Evolutionary conservation across 2,113 vertebrate genomes (phyloP).

Genomic region (Alectura lathami): DNA sequence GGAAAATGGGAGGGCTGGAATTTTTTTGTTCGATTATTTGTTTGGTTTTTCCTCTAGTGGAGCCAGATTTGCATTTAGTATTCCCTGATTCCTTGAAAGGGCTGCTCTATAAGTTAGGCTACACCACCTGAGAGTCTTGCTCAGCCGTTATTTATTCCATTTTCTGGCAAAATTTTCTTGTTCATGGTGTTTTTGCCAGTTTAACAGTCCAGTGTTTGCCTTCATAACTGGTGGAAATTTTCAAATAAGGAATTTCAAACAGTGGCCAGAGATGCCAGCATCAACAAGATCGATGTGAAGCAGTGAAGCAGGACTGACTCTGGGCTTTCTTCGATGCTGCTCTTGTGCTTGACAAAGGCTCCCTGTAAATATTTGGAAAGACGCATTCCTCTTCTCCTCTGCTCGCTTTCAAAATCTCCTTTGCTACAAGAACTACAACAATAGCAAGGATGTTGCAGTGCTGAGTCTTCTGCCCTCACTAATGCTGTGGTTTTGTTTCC

Average conservation of each 20-base stretch:
- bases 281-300: neutral
- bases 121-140: neutral
- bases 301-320: neutral
- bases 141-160: neutral
- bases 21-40: no score
- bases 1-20: no score
- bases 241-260: accelerated
- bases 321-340: neutral
- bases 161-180: neutral
- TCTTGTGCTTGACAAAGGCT: neutral
- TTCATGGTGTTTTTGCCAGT: neutral
- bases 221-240: neutral
- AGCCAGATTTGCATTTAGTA: neutral
- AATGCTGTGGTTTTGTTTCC: neutral
- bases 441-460: neutral
- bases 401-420: neutral
- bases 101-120: neutral
- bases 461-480: neutral
- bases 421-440: neutral
- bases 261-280: neutral
- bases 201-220: accelerated
- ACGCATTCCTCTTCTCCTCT: neutral
- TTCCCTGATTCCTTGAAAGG: neutral
- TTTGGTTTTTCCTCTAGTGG: neutral
- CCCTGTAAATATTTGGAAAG: neutral